Evolutionary conservation across 1,140 invertebrate genomes (phyloP), one percentile per base, ranked within the genome.

Genomic region (Scaptodrosophila lebanonensis): DNA sequence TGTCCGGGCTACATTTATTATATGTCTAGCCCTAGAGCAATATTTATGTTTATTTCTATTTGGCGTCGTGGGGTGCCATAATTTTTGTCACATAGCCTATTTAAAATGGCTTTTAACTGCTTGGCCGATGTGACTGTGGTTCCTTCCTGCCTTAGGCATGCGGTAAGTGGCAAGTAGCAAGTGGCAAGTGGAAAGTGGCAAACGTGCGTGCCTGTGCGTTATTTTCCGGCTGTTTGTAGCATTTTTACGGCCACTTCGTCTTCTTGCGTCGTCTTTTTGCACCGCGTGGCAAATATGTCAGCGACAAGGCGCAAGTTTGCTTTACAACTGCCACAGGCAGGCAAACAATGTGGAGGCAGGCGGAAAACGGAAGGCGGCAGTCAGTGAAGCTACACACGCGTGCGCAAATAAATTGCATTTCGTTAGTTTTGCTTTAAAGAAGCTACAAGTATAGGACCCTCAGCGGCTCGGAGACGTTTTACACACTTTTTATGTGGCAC

Each of bases 321-420:
- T n/a, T n/a, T n/a, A n/a, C n/a, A n/a, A n/a, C n/a, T n/a, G n/a
- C n/a, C n/a, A n/a, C n/a, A n/a, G n/a, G n/a, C n/a, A n/a, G n/a
- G n/a, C n/a, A n/a, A n/a, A n/a, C n/a, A n/a, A n/a, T n/a, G n/a
- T n/a, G n/a, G n/a, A n/a, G n/a, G n/a, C n/a, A n/a, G n/a, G n/a
- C n/a, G n/a, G n/a, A n/a, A n/a, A n/a, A n/a, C n/a, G n/a, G n/a
- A n/a, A n/a, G n/a, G n/a, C n/a, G n/a, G n/a, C n/a, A n/a, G n/a
- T n/a, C n/a, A n/a, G n/a, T n/a, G n/a, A n/a, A n/a, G n/a, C n/a
- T n/a, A 15, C 38, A 32, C 58, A 48, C 25, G 48, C 42, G 62
- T 25, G 43, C 11, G 40, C n/a, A 30, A 42, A 56, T 72, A 63
- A 79, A 76, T 79, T 79, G 69, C 50, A 67, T 79, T 67, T 71